phyloP scores from a whole-genome alignment of 1,140 invertebrate species.

The Pogonomyrmex californicus region DNA sequence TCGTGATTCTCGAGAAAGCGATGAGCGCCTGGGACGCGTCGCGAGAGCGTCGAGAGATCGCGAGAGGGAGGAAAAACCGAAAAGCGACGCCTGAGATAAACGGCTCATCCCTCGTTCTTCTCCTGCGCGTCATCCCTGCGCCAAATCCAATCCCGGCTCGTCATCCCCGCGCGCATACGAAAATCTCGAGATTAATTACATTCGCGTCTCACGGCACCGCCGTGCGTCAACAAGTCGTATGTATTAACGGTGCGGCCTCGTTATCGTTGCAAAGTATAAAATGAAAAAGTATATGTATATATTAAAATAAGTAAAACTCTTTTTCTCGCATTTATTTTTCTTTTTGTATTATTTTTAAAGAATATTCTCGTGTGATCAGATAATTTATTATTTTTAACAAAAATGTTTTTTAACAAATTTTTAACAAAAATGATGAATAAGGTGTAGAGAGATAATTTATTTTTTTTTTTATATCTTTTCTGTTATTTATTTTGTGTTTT shows the following conservation, averaged over 20 bases:
- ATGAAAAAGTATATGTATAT: background rate
- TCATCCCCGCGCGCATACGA: conserved; percentile 73
- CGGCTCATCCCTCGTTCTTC: conserved; percentile 83
- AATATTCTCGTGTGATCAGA: background rate
- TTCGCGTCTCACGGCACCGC: conserved; percentile 65
- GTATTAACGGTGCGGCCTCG: background rate
- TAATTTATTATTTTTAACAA: conserved; percentile 12
- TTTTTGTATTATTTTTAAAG: conserved; percentile 17
- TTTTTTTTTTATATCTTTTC: conserved; percentile 1
- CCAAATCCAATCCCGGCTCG: conserved; percentile 79
- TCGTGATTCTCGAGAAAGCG: conserved; percentile 45
- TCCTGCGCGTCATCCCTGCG: conserved; percentile 67
- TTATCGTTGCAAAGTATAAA: conserved; percentile 38
- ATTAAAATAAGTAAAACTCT: background rate
- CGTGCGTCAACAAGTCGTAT: conserved; percentile 33
- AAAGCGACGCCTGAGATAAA: conserved; percentile 86
- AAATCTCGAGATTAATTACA: conserved; percentile 84
- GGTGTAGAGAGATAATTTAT: background rate
- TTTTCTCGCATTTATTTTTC: background rate
- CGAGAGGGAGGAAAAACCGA: conserved; percentile 81
- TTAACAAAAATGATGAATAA: background rate
- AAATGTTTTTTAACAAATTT: background rate
- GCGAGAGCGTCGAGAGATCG: conserved; percentile 32
- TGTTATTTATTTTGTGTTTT: background rate
- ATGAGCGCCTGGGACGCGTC: conserved; percentile 41